Conservation (phyloP, 2,113 vertebrate genomes). For the Ancistrus triradiatus region DNA sequence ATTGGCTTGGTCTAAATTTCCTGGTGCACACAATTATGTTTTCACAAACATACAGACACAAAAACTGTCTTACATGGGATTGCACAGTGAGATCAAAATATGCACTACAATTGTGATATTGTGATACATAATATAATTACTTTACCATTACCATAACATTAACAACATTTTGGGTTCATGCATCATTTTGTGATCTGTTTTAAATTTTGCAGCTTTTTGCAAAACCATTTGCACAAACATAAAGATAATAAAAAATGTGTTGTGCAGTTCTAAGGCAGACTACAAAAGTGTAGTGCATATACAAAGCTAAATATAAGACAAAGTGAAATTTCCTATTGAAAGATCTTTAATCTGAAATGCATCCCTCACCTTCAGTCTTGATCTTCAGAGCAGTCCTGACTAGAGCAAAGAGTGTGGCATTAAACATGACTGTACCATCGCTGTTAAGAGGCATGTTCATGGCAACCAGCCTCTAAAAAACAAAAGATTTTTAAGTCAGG, state of each 20-base stretch:
- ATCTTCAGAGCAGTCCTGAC: constrained; percentile 97
- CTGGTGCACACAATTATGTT: constrained; percentile 55
- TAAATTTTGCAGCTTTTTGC: too few species aligned
- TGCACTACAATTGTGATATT: too few species aligned
- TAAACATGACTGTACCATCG: constrained; percentile 98
- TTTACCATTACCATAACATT: too few species aligned
- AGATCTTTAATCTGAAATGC: neutral
- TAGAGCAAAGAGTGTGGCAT: constrained; percentile 94
- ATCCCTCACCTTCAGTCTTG: constrained; percentile 90
- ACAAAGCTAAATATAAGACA: neutral
- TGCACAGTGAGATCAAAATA: too few species aligned
- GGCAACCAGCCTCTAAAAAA: constrained; percentile 87
- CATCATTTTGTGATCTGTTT: too few species aligned
- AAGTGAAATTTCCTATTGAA: too few species aligned
- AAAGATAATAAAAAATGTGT: too few species aligned
- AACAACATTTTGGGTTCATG: too few species aligned
- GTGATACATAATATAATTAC: too few species aligned
- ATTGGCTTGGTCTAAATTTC: constrained; percentile 97
- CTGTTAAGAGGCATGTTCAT: constrained; percentile 99
- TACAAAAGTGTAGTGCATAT: too few species aligned
- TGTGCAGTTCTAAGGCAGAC: too few species aligned
- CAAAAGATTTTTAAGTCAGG: neutral
- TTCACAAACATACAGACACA: constrained; percentile 1
- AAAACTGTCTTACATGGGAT: constrained; percentile 2
- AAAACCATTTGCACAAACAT: too few species aligned